Evolutionary conservation across 2,797 vertebrate species (phyloP).

Genomic region (Sebastes variabilis): DNA sequence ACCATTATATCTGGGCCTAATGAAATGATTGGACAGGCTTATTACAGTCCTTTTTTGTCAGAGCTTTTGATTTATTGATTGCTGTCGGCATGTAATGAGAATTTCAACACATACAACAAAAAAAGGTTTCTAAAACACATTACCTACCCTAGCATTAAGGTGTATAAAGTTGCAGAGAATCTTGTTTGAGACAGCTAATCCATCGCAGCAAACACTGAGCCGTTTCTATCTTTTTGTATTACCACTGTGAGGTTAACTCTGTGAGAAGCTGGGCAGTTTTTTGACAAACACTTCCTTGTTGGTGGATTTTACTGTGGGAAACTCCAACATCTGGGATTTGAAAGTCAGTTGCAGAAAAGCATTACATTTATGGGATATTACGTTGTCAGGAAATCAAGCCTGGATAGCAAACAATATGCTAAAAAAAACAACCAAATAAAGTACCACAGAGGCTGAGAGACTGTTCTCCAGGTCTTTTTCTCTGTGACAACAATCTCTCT

Average conservation of each 20-base stretch:
- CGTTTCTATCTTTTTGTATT: not conserved
- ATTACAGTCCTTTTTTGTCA: too few relatives aligned
- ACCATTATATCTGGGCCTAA: too few relatives aligned
- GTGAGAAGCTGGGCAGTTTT: not conserved
- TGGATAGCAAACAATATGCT: not conserved
- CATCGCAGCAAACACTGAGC: not conserved
- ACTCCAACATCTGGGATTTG: not conserved
- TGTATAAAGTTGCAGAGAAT: not conserved
- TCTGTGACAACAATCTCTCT: conserved; percentile 26
- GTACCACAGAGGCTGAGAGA: not conserved
- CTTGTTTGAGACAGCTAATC: not conserved
- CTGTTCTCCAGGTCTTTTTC: conserved; percentile 16
- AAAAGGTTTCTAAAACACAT: not conserved
- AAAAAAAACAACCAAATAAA: not conserved
- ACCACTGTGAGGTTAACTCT: not conserved
- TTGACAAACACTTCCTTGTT: conserved; percentile 5
- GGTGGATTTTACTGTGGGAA: not conserved
- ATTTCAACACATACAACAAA: not conserved
- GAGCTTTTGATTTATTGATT: not conserved
- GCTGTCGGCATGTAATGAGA: not conserved
- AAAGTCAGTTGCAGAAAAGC: not conserved
- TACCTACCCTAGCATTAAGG: not conserved
- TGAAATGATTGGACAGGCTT: too few relatives aligned
- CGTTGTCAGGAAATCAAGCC: not conserved
- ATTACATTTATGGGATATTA: not conserved